Conservation (phyloP, 1,140 invertebrate species). For the Cydia pomonella region DNA sequence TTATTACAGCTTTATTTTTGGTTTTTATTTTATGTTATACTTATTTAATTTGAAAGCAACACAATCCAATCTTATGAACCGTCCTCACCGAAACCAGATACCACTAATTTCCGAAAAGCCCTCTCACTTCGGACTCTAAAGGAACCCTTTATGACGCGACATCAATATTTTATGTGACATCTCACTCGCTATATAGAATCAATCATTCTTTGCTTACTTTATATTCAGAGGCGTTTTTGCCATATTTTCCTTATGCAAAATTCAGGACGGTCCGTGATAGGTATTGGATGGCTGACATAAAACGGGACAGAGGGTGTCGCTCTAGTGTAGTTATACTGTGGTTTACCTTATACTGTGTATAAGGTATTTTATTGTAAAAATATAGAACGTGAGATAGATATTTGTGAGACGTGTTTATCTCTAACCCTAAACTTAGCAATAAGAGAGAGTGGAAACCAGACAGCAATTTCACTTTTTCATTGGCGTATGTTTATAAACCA, state of each 20-base stretch:
- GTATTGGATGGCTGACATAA: slow-evolving; percentile 27
- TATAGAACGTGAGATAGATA: neutral
- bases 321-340: neutral
- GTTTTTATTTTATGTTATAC: no score
- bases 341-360: neutral
- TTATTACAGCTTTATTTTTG: no score
- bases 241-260: slow-evolving; percentile 40
- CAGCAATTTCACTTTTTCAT: no score
- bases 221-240: slow-evolving; percentile 47
- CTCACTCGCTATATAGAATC: slow-evolving; percentile 54
- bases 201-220: slow-evolving; percentile 57
- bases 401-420: neutral
- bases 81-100: slow-evolving; percentile 11
- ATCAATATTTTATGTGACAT: slow-evolving; percentile 64
- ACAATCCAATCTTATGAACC: neutral
- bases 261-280: slow-evolving; percentile 36
- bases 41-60: neutral
- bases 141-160: slow-evolving; percentile 52
- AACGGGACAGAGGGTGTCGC: neutral
- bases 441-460: no score
- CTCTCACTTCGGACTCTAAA: slow-evolving; percentile 4
- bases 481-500: no score
- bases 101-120: slow-evolving; percentile 18
- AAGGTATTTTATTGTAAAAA: neutral
- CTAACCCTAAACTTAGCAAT: no score